Base-by-base conservation (phyloP, 92 coral and sea anemone genomes). In the Montipora capitata region DNA sequence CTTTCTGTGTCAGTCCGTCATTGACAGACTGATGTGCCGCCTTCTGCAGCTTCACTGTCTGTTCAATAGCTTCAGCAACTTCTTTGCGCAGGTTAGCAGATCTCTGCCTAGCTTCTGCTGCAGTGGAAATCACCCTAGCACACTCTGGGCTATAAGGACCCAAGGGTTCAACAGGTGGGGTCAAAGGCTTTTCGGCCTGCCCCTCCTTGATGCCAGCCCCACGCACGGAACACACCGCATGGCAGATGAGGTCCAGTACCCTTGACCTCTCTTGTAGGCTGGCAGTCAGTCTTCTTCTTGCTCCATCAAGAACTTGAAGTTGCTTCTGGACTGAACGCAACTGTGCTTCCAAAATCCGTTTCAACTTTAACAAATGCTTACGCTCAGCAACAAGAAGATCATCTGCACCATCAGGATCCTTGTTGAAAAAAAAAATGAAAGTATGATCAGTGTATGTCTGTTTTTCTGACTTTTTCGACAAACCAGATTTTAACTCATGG, bases 111-210 rank as follows among this genome's bases (percentile, higher is more conserved):
- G 99, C 98, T 84, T 98, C 99, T 59, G 85, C 91, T 3, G 99
- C 99, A 43, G 94, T 89, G 40, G 99, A 86, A 48, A 98, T 93
- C 14, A 94, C 97, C 45, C 94, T 92, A 15, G 99, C 99, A 87
- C 99, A 96, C 73, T 98, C 99, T 9, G 99, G 99, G 2, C 99
- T 98, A 88, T 98, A 98, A 14, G 99, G 99, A 4, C 99, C 99
- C 58, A 98, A 90, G 38, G 99, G 95, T 57, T 98, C 99, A 27
- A 92, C 96, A 5, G 96, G 89, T 8, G 99, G 99, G 16, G 99
- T 98, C 68, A 83, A 67, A 54, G 98, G 99, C 74, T 93, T 98
- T 49, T 98, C 99, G n/a, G 96, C 52, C 83, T 94, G 96, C 75
- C 77, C 77, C 48, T 96, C 98, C 73, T 91, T 96, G 74, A 95